Base-by-base conservation (phyloP, 92 coral and sea anemone species). In the Metridium senile region DNA sequence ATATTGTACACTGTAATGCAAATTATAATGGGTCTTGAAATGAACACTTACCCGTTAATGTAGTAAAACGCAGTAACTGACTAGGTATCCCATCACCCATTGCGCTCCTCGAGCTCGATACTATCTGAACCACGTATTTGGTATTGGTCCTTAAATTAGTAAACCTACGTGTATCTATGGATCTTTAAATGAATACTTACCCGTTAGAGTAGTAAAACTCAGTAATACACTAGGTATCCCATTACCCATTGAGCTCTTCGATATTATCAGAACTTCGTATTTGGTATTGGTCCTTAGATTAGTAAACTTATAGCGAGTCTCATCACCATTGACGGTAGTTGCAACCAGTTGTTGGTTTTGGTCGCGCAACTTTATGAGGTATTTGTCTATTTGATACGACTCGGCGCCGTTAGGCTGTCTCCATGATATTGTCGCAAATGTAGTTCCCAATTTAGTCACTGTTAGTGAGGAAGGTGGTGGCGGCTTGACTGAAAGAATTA, bases 391-490 rank as follows among this genome's bases (percentile, higher is more conserved):
- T 11, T 62, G 71, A 51, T 75, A 75, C 16, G 62, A 39, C 59
- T 58, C 13, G 34, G 33, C 16, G 54, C 68, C 68, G 1, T 9
- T 25, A 0, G 80, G 80, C 17, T 16, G 71, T 13, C 29, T 34
- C 80, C 80, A 75, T 22, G 49, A 29, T 13, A 75, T 29, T 19
- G 16, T 43, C 9, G 62, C 45, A 46, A 2, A 75, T 31, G 23
- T 64, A 17, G 80, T 75, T 27, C 80, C 62, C 26, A 17, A 23
- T n/a, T 64, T 46, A 1, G 1, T 11, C 7, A 22, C 28, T 63
- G 27, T 17, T 1, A 75, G 45, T 57, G 61, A 39, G 1, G 30
- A 34, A 11, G 80, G 80, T 25, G 80, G 80, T 58, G 72, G 80
- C 25, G 80, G 80, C 18, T 33, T 26, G 1, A 46, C 80, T 75